Evolutionary conservation across 2,888 invertebrate species (phyloP), one percentile per base, ranked within the genome.

Genomic region (Troides helena): DNA sequence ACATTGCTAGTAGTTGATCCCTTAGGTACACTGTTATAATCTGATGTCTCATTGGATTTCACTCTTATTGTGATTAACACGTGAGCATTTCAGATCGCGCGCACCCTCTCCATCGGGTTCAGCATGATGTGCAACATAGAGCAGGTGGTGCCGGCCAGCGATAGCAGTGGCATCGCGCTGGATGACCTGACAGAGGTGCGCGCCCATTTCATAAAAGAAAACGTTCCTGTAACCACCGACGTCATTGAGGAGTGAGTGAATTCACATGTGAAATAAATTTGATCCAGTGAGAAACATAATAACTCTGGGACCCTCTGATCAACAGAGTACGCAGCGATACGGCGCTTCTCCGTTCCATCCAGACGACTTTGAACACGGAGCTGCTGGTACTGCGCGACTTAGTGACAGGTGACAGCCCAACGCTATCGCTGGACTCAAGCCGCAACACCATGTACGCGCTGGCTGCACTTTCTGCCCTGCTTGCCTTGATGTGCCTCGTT

Each of bases 111-210:
- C 36, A 75, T 82, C 1, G 87, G 87, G 4, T 94, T 94, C 81
- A 77, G 78, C 39, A 93, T 94, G 86, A 87, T 85, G 58, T 95
- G 95, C 80, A 94, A 94, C 81, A 92, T 94, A 71, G 95, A 95
- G 82, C 89, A 92, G 69, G 89, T 94, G 68, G 79, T 89, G 61
- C 87, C 86, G 1, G 85, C 85, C 46, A 83, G 78, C 18, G 85
- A 90, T 77, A 72, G 72, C 36, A 75, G 74, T 65, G 93, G 93
- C 62, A 79, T 85, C 14, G 81, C 88, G 2, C 77, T 82, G 5
- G 85, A 85, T 5, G 85, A 88, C 73, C 73, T 80, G 69, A 94
- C 94, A 0, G 90, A 92, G 70, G 90, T 94, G 62, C 87, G 89
- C 63, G 92, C 94, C 21, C 94, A 95, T 81, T 95, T 95, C 83